phyloP scores from a whole-genome alignment of 2,888 invertebrate genomes.

The Ctenicera cuprea region DNA sequence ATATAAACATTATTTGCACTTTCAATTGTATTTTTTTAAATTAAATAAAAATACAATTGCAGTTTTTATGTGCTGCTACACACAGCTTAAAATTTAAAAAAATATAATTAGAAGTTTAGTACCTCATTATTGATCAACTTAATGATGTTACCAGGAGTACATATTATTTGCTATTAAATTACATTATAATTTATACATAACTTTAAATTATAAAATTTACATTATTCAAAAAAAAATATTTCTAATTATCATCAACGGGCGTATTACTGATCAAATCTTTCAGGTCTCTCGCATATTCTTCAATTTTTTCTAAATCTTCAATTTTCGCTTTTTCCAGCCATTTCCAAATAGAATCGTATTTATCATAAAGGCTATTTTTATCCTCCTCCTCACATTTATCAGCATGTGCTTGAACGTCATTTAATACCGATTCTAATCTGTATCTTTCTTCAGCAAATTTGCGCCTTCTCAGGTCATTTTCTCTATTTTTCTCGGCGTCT shows the following conservation, averaged over 20 bases:
- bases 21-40: too few relatives aligned
- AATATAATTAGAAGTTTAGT: too few relatives aligned
- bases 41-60: too few relatives aligned
- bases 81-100: too few relatives aligned
- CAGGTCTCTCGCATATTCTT: background rate
- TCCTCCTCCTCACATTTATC: background rate
- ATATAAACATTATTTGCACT: too few relatives aligned
- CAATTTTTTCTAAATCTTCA: slow-evolving; percentile 10
- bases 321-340: slow-evolving; percentile 16
- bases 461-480: slow-evolving; percentile 47
- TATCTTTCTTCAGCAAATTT: slow-evolving; percentile 56
- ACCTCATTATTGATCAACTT: too few relatives aligned
- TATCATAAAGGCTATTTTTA: background rate
- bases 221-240: too few relatives aligned
- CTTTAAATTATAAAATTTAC: too few relatives aligned
- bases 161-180: too few relatives aligned
- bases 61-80: too few relatives aligned
- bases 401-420: background rate
- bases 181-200: too few relatives aligned
- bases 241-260: background rate
- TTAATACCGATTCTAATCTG: slow-evolving; percentile 20
- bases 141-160: too few relatives aligned
- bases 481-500: slow-evolving; percentile 49
- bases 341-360: slow-evolving; percentile 8
- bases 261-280: background rate